A percentile compares a stretch with the other conserved stretches of the same genome.
Evolutionary conservation across 2,113 vertebrate species (phyloP).

Genomic region (Onychorhynchus coronatus): DNA sequence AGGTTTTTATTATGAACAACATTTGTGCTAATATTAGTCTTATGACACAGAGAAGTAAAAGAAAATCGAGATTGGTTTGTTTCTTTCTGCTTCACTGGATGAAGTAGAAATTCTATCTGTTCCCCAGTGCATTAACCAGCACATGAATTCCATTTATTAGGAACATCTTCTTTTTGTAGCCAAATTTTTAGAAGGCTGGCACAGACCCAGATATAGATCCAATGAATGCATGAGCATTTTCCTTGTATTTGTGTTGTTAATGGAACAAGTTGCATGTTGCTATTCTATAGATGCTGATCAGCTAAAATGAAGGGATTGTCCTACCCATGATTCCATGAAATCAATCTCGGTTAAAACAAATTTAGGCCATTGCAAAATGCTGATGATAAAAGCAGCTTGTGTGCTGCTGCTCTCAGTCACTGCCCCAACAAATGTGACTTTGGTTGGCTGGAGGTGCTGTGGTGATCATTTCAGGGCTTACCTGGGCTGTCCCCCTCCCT

Average conservation of each 20-base stretch:
- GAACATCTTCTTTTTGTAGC: background rate
- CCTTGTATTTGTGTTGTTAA: background rate
- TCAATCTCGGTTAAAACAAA: background rate
- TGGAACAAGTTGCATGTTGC: background rate
- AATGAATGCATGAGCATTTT: background rate
- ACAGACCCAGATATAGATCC: background rate
- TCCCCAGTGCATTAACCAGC: background rate
- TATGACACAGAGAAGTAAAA: background rate
- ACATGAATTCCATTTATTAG: background rate
- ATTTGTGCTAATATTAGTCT: background rate
- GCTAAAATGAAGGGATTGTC: too few species aligned
- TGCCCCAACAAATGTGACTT: rapidly evolving
- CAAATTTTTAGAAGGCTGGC: background rate
- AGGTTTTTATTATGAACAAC: background rate
- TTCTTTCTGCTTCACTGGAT: background rate
- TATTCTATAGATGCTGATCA: background rate
- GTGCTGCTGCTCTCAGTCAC: background rate
- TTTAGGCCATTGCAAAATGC: background rate
- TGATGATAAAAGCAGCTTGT: background rate
- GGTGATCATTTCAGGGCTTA: rapidly evolving
- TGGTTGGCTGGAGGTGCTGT: background rate
- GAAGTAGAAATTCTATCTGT: background rate
- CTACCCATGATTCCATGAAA: rapidly evolving
- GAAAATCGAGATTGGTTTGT: background rate
- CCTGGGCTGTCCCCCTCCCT: background rate